These are phyloP conservation scores for Miltochrista miniata DNA, from an alignment of 2,888 invertebrate genomes.

Conservation along the genomic window DNA sequence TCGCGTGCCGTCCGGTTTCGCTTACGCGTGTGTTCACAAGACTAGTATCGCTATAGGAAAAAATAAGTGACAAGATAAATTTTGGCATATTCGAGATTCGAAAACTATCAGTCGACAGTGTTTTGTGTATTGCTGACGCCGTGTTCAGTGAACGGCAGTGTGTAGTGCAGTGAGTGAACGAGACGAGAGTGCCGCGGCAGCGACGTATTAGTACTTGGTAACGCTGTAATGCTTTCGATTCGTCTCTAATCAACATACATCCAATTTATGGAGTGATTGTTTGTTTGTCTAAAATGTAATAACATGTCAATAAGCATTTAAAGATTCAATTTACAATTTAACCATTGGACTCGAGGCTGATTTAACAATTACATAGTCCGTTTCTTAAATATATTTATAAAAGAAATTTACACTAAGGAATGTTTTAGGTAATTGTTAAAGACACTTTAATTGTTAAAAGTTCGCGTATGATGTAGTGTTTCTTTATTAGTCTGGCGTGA, in stretches of 20 bases:
- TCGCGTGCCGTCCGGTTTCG: no score
- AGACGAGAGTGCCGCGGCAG: not conserved
- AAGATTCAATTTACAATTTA: slow-evolving; percentile 52
- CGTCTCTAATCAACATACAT: slow-evolving; percentile 13
- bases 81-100: not conserved
- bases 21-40: not conserved
- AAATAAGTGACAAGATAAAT: not conserved
- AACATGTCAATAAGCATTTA: slow-evolving; percentile 55
- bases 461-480: slow-evolving; percentile 35
- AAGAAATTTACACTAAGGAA: not conserved
- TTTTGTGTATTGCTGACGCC: slow-evolving; percentile 7
- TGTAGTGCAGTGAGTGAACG: not conserved
- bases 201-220: not conserved
- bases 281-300: slow-evolving; percentile 33
- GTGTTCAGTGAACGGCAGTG: slow-evolving; percentile 1
- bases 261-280: slow-evolving; percentile 22
- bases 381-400: not conserved
- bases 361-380: no score
- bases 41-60: slow-evolving; percentile 12
- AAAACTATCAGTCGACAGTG: slow-evolving; percentile 1
- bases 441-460: slow-evolving; percentile 39
- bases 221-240: slow-evolving; percentile 6
- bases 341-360: slow-evolving; percentile 30
- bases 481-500: slow-evolving; percentile 42
- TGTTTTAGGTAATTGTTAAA: not conserved